Percentiles rank a stretch among this genome's conserved stretches.
phyloP scores from a whole-genome alignment of 2,888 invertebrate species.

The Acheta domesticus region DNA sequence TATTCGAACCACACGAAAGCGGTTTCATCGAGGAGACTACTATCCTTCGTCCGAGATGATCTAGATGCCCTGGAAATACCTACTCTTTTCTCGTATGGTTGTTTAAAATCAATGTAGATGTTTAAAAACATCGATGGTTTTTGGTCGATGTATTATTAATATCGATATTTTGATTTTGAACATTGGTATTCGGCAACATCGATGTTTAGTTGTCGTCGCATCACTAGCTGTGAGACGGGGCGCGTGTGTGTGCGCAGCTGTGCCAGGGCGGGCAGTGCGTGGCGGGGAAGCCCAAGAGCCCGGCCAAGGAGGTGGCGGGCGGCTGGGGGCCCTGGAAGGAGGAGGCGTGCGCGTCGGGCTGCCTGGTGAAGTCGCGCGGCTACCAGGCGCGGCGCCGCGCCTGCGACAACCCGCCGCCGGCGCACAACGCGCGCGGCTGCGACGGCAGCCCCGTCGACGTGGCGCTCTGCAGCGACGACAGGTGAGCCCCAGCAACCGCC shows the following conservation, averaged over 20 bases:
- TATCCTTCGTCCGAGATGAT: no score
- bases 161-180: no score
- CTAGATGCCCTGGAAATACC: no score
- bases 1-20: no score
- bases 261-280: conserved; percentile 66
- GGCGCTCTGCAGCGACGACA: conserved; percentile 63
- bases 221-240: no score
- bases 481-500: conserved; percentile 49
- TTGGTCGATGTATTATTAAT: no score
- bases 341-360: conserved; percentile 63
- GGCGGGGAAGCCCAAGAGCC: conserved; percentile 46
- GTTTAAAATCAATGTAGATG: no score
- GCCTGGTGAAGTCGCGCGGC: conserved; percentile 56
- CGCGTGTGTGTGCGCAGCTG: conserved; percentile 52
- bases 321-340: conserved; percentile 66
- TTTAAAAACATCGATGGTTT: no score
- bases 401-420: conserved; percentile 53
- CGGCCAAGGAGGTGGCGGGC: conserved; percentile 48
- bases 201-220: no score
- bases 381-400: conserved; percentile 55
- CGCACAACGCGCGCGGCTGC: conserved; percentile 57
- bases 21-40: no score
- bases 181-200: no score
- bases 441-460: conserved; percentile 62
- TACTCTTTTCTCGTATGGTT: no score